Percentiles rank a stretch among this genome's conserved stretches.
Conservation (phyloP, 2,797 vertebrate genomes). For the Oryzias dopingdopingensis region DNA sequence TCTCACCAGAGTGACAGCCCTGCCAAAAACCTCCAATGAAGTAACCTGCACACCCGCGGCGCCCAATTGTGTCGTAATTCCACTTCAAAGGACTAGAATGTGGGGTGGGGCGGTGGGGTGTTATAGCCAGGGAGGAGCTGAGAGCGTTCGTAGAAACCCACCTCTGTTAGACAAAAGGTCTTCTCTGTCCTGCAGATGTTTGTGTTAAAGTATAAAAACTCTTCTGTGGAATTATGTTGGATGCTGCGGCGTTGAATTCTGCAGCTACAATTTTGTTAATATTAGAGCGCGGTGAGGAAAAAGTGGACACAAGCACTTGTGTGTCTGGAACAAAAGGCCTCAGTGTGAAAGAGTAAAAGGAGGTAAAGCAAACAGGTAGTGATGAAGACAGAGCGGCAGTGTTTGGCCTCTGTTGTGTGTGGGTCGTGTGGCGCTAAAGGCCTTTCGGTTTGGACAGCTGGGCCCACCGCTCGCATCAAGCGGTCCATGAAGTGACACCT, state of each 20-base stretch:
- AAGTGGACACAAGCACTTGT: slow-evolving; percentile 22
- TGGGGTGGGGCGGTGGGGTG: slow-evolving; percentile 21
- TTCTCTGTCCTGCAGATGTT: too few species aligned
- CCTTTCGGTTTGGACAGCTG: slow-evolving; percentile 88
- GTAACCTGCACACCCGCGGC: slow-evolving; percentile 77
- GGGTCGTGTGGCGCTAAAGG: slow-evolving; percentile 60
- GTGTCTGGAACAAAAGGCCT: slow-evolving; percentile 81
- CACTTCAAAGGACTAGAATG: slow-evolving; percentile 74
- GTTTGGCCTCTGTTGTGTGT: slow-evolving; percentile 78
- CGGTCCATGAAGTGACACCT: slow-evolving; percentile 41
- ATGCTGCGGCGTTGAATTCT: too few species aligned
- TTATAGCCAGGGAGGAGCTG: slow-evolving; percentile 60
- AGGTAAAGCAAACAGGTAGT: slow-evolving; percentile 89
- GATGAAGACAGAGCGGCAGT: slow-evolving; percentile 84
- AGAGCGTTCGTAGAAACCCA: slow-evolving; percentile 48
- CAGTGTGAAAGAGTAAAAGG: slow-evolving; percentile 85
- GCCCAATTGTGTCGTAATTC: slow-evolving; percentile 77
- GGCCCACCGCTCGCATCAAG: slow-evolving; percentile 62
- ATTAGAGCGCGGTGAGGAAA: too few species aligned
- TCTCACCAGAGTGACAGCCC: slow-evolving; percentile 45
- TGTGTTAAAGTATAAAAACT: not conserved
- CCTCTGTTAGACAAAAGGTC: slow-evolving; percentile 42
- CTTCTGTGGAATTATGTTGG: too few species aligned
- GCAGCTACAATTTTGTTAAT: too few species aligned
- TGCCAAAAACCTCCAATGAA: slow-evolving; percentile 77